Conservation (phyloP, 2,113 vertebrate species). For the Egretta garzetta region DNA sequence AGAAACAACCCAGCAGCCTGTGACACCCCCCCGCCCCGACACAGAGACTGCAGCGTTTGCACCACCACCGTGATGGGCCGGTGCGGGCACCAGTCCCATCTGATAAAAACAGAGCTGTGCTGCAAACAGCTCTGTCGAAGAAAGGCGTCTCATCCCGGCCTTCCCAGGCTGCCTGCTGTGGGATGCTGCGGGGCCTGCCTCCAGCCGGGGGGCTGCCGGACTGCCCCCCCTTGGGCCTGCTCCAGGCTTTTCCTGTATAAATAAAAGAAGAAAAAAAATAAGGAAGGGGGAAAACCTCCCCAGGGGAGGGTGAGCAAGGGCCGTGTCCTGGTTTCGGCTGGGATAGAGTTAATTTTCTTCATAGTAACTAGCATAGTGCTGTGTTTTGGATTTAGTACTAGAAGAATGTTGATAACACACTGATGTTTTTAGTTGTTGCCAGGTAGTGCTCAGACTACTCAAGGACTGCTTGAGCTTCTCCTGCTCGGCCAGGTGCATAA, state of each 20-base stretch:
- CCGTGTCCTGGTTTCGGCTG: too few species aligned
- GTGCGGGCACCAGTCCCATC: not conserved
- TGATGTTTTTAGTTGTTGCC: too few species aligned
- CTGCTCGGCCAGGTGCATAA: too few species aligned
- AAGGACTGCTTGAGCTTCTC: too few species aligned
- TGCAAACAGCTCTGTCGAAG: not conserved
- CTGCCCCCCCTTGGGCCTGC: accelerated
- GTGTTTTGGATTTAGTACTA: too few species aligned
- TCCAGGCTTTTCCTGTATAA: not conserved
- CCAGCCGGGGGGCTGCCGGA: not conserved
- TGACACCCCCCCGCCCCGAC: not conserved
- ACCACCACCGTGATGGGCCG: not conserved
- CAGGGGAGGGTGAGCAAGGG: accelerated
- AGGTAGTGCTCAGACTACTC: too few species aligned
- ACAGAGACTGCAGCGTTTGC: not conserved
- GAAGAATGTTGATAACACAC: too few species aligned
- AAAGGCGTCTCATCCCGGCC: not conserved
- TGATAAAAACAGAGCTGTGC: not conserved
- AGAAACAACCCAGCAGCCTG: not conserved
- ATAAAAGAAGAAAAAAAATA: not conserved
- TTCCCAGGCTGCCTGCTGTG: not conserved
- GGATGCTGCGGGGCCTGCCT: not conserved
- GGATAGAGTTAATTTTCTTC: too few species aligned
- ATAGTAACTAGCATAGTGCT: too few species aligned
- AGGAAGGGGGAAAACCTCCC: not conserved